Conservation (phyloP, 2,113 vertebrate species). For the Chaenogobius annularis region DNA sequence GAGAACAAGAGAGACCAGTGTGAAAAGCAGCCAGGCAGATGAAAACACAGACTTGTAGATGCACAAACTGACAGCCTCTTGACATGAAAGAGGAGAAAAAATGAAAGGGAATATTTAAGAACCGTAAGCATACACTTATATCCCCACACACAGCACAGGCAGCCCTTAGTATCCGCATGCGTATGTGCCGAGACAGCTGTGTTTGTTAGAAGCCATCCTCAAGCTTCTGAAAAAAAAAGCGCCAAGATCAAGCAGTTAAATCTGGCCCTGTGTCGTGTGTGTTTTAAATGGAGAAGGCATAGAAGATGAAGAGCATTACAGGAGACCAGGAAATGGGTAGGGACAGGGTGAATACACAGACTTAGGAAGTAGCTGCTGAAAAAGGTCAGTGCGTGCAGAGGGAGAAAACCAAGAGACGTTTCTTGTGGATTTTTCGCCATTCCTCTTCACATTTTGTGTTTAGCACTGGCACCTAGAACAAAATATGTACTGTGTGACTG, state of each 20-base stretch:
- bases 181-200: conserved; percentile 22
- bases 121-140: conserved; percentile 69
- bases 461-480: conserved; percentile 22
- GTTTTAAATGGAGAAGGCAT: conserved; percentile 41
- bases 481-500: conserved; percentile 10
- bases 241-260: conserved; percentile 55
- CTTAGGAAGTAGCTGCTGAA: conserved; percentile 11
- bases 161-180: conserved; percentile 6
- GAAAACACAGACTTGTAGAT: conserved; percentile 63
- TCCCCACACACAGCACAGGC: conserved; percentile 33
- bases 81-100: conserved; percentile 65
- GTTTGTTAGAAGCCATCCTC: conserved; percentile 57
- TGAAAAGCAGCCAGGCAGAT: conserved; percentile 44
- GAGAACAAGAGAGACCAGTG: conserved; percentile 36
- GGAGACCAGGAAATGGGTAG: conserved; percentile 19
- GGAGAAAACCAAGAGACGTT: conserved; percentile 31
- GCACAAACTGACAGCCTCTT: conserved; percentile 66
- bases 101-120: conserved; percentile 73
- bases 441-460: conserved; percentile 20
- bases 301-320: conserved; percentile 32
- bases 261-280: conserved; percentile 63
- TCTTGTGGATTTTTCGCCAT: conserved; percentile 29
- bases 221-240: conserved; percentile 45
- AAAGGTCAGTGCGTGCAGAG: conserved; percentile 33
- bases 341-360: conserved; percentile 14